Base-by-base conservation (phyloP, 35 echinoderm and acorn worm genomes). In the Holothuria glaberrima region DNA sequence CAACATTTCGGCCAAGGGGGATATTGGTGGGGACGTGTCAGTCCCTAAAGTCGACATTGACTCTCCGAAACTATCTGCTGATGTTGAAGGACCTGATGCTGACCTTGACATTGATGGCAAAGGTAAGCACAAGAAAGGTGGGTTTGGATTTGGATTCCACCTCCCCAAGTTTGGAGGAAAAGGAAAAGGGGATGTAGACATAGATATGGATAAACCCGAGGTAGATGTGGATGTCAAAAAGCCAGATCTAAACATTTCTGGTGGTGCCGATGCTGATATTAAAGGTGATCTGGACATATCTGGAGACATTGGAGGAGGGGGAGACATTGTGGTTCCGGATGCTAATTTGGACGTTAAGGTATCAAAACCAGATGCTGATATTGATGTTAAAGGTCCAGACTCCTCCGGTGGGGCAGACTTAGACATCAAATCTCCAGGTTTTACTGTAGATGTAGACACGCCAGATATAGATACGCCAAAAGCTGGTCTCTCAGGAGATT, bases 121-220 rank as follows among this genome's bases (percentile, higher is more conserved):
- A 65, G 58, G 82, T 18, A 62, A 62, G 22, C 58, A 67, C 28
- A 84, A 84, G 59, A 63, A 63, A 84, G 59, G 59, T 14, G 80
- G 80, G 25, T 84, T 84, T 84, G 80, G 80, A 31, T 84, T 84
- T 33, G 80, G 80, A 6, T 16, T 78, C 26, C 26, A 71, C 16
- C 56, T 79, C 68, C 83, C 91, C n/a, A 75, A 80, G 16, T 92
- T 88, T n/a, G 73, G 71, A 9, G 91, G 91, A 14, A 82, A 68
- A 48, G 65, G 58, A 10, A 59, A 88, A 30, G 92, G 92, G 25
- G 86, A 62, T 22, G 32, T 66, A 48, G 61, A 93, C 68, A 83
- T 90, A 6, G 83, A 91, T 56, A 80, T 48, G 0, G 35, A 59
- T 77, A 71, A 68, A 25, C 91, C 92, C 48, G 76, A 97, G 12